Evolutionary conservation across 1,140 invertebrate genomes (phyloP), one percentile per base, ranked within the genome.

Genomic region (Diabrotica virgifera): DNA sequence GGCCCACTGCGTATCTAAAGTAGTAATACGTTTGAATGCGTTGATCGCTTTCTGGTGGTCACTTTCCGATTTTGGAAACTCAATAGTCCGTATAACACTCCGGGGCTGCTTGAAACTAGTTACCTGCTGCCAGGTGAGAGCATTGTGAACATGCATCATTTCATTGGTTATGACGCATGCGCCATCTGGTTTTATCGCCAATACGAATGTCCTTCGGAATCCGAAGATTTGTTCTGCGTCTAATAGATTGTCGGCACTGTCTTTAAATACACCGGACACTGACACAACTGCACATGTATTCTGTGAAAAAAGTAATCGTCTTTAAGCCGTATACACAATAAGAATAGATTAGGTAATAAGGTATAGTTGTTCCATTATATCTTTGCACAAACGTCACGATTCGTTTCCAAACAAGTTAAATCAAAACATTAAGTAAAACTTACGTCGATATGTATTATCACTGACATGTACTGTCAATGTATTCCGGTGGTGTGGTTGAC

Each of bases 1-100:
- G 53, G 91, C 89, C 89, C 90, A 95, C 12, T 88, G 83, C 0
- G 86, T 69, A 78, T 93, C 94, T 89, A 96, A 93, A 66, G 87
- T 87, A 6, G 92, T 93, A 71, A 90, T 87, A 14, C 84, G 78
- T 53, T 85, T 80, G 60, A 96, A 85, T 37, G 86, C 82, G 52
- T 83, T 69, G 0, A 91, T 79, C 84, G 92, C 86, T 71, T 89
- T 69, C 5, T 52, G 24, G 62, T 68, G 54, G 57, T 76, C 76
- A 35, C 52, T 64, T 35, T 64, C 36, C 24, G 62, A 73, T 53
- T 70, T 12, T 7, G 71, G 62, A 14, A 62, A 8, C 10, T 35
- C 12, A 5, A n/a, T 24, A 4, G 24, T 24, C 24, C 4, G 65
- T 36, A 64, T 12, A 36, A 58, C 24, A 12, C 63, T 50, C 58